Evolutionary conservation across 2,113 vertebrate genomes (phyloP).

Genomic region (Ptychochromis oligacanthus): DNA sequence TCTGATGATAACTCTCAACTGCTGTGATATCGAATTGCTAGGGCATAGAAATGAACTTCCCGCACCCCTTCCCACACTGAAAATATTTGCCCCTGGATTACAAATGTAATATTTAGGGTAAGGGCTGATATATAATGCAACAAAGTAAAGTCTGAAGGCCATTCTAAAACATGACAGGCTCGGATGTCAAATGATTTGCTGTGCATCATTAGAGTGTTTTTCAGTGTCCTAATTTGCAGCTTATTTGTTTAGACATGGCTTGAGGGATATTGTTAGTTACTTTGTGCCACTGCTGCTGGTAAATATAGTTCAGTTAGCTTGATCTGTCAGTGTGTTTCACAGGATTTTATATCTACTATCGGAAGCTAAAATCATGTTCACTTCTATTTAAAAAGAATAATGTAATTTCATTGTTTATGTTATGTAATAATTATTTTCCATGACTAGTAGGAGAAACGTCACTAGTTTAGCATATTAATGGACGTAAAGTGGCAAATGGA

Average conservation of each 20-base stretch:
- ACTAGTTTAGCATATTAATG: background rate
- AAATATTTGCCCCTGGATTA: slow-evolving; percentile 74
- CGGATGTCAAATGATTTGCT: slow-evolving; percentile 65
- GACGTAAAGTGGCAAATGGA: background rate
- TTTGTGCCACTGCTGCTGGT: slow-evolving; percentile 39
- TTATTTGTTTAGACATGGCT: slow-evolving; percentile 59
- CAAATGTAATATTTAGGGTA: slow-evolving; percentile 68
- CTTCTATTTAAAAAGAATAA: background rate
- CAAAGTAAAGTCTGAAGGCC: slow-evolving; percentile 71
- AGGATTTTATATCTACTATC: background rate
- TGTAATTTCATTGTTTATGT: background rate
- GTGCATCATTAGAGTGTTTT: slow-evolving; percentile 66
- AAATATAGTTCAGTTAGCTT: slow-evolving; percentile 25
- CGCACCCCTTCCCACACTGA: slow-evolving; percentile 58
- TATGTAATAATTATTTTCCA: background rate
- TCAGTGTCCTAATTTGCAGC: slow-evolving; percentile 60
- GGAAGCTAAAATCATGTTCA: background rate
- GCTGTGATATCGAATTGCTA: slow-evolving; percentile 69
- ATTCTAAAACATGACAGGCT: slow-evolving; percentile 59
- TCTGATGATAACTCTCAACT: slow-evolving; percentile 72
- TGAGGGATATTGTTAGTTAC: slow-evolving; percentile 40
- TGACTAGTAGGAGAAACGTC: background rate
- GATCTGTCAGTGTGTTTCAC: background rate
- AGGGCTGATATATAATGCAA: slow-evolving; percentile 76
- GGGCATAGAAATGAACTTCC: slow-evolving; percentile 56